These are phyloP conservation scores for Cosmopolites sordidus DNA, from an alignment of 2,888 invertebrate species.

Conservation along the genomic window DNA sequence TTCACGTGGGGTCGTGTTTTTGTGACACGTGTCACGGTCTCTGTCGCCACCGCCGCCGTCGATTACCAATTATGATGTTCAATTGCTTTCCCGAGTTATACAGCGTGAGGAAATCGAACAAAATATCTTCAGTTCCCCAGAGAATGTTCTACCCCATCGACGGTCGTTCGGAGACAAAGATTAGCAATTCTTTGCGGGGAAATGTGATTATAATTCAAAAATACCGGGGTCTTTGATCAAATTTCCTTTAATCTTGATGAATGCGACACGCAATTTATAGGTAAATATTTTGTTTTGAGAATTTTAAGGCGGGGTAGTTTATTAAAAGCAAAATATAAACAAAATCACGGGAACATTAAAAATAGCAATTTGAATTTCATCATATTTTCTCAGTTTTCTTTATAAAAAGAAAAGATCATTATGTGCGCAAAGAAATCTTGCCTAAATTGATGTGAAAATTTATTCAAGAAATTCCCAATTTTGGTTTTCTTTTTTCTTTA, in stretches of 20 bases:
- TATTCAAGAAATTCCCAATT: no score
- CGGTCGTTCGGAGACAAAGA: conserved; percentile 25
- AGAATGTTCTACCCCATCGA: conserved; percentile 13
- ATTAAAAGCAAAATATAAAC: neutral
- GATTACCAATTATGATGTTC: conserved; percentile 46
- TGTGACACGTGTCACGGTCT: conserved; percentile 44
- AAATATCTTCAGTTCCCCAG: conserved; percentile 32
- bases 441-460: no score
- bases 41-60: conserved; percentile 37
- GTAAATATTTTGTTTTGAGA: conserved; percentile 3
- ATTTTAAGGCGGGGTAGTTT: neutral
- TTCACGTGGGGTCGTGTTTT: conserved; percentile 42
- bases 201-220: conserved; percentile 29
- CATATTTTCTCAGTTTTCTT: no score
- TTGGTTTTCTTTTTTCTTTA: no score
- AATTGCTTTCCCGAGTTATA: conserved; percentile 38
- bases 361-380: no score
- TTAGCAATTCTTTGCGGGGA: conserved; percentile 28
- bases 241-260: conserved; percentile 28
- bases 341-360: no score
- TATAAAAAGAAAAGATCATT: no score
- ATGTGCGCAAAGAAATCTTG: no score
- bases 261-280: conserved; percentile 23
- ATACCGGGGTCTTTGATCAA: conserved; percentile 25
- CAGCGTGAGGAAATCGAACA: conserved; percentile 34